Evolutionary conservation across 1,140 invertebrate species (phyloP).

Genomic region (Chlorops oryzae): DNA sequence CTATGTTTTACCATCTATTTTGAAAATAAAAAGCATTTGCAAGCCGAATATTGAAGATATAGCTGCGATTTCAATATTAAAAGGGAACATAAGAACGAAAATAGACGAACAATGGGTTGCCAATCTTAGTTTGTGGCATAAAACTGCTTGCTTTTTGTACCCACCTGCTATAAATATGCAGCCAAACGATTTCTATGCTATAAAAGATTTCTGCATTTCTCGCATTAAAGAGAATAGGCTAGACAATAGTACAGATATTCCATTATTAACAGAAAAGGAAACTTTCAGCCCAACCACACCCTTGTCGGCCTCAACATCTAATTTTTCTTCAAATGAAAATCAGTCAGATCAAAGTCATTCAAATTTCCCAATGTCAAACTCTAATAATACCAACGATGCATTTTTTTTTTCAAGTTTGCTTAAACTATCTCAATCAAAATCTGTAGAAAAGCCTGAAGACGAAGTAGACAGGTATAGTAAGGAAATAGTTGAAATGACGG

Average conservation of each 20-base stretch:
- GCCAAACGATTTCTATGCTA: background rate
- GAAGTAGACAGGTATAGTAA: constrained; percentile 15
- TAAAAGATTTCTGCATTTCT: constrained; percentile 7
- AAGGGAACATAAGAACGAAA: constrained; percentile 8
- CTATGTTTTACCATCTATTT: constrained; percentile 18
- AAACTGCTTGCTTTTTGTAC: constrained; percentile 16
- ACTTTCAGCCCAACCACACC: background rate
- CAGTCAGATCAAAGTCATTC: too few relatives aligned
- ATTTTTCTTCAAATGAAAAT: background rate
- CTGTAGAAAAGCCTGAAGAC: background rate
- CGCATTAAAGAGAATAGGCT: background rate
- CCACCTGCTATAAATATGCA: constrained; percentile 16
- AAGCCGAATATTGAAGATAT: constrained; percentile 9
- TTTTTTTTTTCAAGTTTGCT: constrained; percentile 6
- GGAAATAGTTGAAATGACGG: constrained; percentile 4
- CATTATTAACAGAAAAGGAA: too few relatives aligned
- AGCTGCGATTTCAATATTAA: constrained; percentile 16
- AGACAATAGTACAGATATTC: too few relatives aligned
- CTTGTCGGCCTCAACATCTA: too few relatives aligned
- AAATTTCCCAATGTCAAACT: too few relatives aligned
- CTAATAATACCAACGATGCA: too few relatives aligned
- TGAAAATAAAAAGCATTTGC: constrained; percentile 13
- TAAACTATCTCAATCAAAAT: background rate
- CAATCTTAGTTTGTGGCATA: constrained; percentile 13
- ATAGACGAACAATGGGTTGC: constrained; percentile 10